Evolutionary conservation across 2,888 invertebrate genomes (phyloP), one percentile per base, ranked within the genome.

Genomic region (Nesidiocoris tenuis): DNA sequence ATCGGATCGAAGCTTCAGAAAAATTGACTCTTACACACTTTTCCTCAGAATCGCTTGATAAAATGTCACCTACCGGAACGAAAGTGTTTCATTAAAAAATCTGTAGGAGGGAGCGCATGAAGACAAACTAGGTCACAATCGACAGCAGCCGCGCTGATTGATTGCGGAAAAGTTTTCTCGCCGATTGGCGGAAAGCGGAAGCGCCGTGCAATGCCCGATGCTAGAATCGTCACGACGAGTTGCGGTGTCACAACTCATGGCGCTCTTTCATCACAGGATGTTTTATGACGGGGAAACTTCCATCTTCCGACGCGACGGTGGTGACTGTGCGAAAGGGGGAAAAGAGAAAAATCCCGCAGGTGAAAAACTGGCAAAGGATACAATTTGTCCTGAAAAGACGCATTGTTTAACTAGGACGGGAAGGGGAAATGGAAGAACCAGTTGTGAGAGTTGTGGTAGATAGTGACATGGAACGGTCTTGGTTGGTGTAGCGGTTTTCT

Each of bases 331-430:
- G n/a, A n/a, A n/a, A n/a, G n/a, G n/a, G n/a, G 39, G 12, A 39
- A 39, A 3, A 39, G 39, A 39, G 12, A 39, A 39, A 3, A 12
- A 7, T 12, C 39, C 39, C 39, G 39, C 39, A 39, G 39, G 39
- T 39, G 39, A 39, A 39, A 39, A 39, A 39, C 39, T 12, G 39
- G 5, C 39, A n/a, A 57, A 65, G 65, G 74, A 57, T 66, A 66
- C 74, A 66, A 74, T 74, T 74, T 74, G 74, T 74, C 74, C 23
- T 16, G 24, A 65, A 74, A 74, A 61, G 74, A 61, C 25, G 74
- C 74, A 74, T 74, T 74, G 74, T 74, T 74, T 74, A 57, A 74
- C 64, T 56, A 25, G 64, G 74, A 24, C 59, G 66, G 65, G 74
- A 57, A 74, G 19, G 61, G 66, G 74, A 66, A 70, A 59, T 24